phyloP scores from a whole-genome alignment of 1,140 invertebrate genomes.

The Brachionus paranguensis region DNA sequence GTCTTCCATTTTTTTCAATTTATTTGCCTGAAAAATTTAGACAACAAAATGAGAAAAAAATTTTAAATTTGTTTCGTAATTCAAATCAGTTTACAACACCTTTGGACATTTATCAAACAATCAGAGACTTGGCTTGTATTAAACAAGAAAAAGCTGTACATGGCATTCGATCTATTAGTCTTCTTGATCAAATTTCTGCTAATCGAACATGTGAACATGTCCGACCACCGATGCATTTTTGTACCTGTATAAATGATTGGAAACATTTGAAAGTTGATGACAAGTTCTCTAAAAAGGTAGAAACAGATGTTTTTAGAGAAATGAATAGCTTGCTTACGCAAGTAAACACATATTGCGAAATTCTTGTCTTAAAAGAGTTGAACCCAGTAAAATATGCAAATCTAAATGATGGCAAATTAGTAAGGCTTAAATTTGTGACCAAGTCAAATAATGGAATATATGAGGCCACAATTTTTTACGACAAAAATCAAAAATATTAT shows the following conservation, averaged over 20 bases:
- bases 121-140: neutral
- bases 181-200: conserved; percentile 61
- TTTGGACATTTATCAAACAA: neutral
- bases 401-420: neutral
- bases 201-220: conserved; percentile 74
- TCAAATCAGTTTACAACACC: neutral
- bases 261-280: conserved; percentile 55
- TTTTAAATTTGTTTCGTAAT: conserved; percentile 60
- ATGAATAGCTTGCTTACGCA: neutral
- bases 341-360: neutral
- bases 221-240: conserved; percentile 86
- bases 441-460: neutral
- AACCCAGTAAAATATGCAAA: neutral
- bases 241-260: conserved; percentile 74
- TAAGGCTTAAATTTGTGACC: neutral
- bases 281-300: neutral
- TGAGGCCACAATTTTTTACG: neutral
- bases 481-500: neutral
- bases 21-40: conserved; percentile 66
- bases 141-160: neutral
- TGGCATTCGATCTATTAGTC: conserved; percentile 51
- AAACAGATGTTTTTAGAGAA: neutral
- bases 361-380: neutral
- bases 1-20: conserved; percentile 75
- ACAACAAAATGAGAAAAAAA: conserved; percentile 60